phyloP scores from a whole-genome alignment of 2,113 vertebrate genomes.

The Ptilorrhoa leucosticta region DNA sequence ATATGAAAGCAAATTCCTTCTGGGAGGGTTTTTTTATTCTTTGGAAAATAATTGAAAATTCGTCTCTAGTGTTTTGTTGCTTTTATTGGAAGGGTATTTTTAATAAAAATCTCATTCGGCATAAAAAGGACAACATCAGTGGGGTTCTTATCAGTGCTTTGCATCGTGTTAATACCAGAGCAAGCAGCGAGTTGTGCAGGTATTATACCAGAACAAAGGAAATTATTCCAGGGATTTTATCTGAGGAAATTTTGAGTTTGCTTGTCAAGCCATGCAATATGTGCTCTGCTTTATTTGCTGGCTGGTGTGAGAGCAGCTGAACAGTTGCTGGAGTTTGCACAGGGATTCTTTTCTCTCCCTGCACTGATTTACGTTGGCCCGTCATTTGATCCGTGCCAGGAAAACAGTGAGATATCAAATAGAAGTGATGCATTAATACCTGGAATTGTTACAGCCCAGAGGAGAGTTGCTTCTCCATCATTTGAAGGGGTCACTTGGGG shows the following conservation, averaged over 20 bases:
- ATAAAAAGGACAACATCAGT: background rate
- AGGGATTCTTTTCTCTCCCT: background rate
- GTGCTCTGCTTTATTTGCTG: background rate
- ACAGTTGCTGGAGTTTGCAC: background rate
- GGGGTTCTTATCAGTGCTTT: background rate
- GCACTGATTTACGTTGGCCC: background rate
- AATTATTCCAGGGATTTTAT: background rate
- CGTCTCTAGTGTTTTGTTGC: background rate
- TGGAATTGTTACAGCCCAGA: background rate
- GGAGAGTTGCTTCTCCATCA: fast-evolving
- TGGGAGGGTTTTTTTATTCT: background rate
- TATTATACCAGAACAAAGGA: background rate
- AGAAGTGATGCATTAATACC: background rate
- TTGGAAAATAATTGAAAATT: background rate
- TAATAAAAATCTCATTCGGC: background rate
- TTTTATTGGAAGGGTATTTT: background rate
- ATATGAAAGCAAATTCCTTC: background rate
- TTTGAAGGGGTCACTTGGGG: background rate
- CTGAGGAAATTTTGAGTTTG: background rate
- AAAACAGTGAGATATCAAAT: background rate
- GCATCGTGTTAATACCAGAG: background rate
- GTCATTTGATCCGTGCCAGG: background rate
- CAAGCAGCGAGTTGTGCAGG: background rate
- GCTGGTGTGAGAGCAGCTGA: background rate
- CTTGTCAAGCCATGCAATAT: background rate